Base-by-base conservation (phyloP, 1,140 invertebrate genomes). In the Psilanteris sp. region DNA sequence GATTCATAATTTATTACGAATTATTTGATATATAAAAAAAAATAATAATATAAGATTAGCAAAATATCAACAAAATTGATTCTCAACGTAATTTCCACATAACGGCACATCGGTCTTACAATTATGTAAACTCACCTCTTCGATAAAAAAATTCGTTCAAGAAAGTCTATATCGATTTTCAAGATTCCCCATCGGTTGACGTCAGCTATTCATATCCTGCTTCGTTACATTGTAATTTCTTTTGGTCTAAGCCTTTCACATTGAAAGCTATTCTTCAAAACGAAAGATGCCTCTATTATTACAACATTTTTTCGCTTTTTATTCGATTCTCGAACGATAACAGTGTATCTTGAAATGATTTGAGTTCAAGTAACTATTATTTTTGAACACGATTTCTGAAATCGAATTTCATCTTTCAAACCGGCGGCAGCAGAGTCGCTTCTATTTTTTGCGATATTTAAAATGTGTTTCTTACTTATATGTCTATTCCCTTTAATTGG, bases 111-210 rank as follows among this genome's bases (percentile, higher is more conserved):
- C 41, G 6, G 27, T 57, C 46, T 44, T 34, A 57, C 54, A 72
- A 73, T 78, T 74, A 71, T 61, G 62, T 74, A 78, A 78, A 78
- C 68, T 67, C 68, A 64, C 44, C 48, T 50, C 18, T 13, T n/a
- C 43, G 59, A 78, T 66, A 70, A 74, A 78, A 73, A 71, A 43
- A 55, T 24, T 66, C 64, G 52, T 34, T 54, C 52, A 70, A 77
- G 62, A 77, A 68, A 76, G 75, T 68, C 36, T n/a, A 14, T 71
- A 78, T 74, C 66, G 66, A 71, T 71, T 74, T 74, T 71, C 16
- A 44, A 70, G 70, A 74, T 78, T 57, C 57, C 39, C 36, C 48
- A 46, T 64, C 52, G 41, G 75, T 70, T 64, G 62, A 72, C 62
- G 76, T 78, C 70, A 62, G 70, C 67, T 74, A 74, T 70, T 64